Evolutionary conservation across 2,797 vertebrate genomes (phyloP), one percentile per base, ranked within the genome.

Genomic region (Xenops minutus): DNA sequence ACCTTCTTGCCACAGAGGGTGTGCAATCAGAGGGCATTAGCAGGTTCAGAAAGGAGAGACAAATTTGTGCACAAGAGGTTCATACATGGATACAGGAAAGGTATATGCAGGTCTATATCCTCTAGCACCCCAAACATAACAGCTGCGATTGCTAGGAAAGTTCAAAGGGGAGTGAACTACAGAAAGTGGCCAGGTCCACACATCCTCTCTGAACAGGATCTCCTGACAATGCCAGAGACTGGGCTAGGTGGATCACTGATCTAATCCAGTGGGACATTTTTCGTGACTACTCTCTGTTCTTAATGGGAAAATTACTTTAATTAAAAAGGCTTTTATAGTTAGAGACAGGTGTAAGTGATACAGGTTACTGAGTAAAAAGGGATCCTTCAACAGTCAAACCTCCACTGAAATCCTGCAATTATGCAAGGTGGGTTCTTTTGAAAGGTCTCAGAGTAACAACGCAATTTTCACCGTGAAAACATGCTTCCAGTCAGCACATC

Each of bases 321-420:
- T 95, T 94, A 87, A 95, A 93, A 96, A 87, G 67, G 39, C 12
- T 85, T 85, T 85, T 79, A 74, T 43, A 88, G 32, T 44, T 82
- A 61, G 13, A 14, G 44, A 87, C 94, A 96, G 44, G 91, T 39
- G 24, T 30, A 71, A 92, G 54, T 76, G 22, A 49, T 89, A 68
- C 22, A 78, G 26, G 36, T 76, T 87, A 85, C 51, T 51, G 55
- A 86, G 64, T 85, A 85, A 82, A 92, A 96, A 82, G 48, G 73
- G 61, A 82, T 79, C 84, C 69, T 92, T 91, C 44, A 73, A 76
- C 46, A 74, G 46, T 61, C 46, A 85, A 76, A 46, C 16, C 43
- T 92, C 26, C 1, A 17, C 74, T 85, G 77, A 91, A 93, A 89
- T 46, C 43, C 43, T 93, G 63, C 61, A 87, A 37, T 91, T 92